Evolutionary conservation across 2,113 vertebrate species (phyloP).

Genomic region (Ivindomyrus marchei): DNA sequence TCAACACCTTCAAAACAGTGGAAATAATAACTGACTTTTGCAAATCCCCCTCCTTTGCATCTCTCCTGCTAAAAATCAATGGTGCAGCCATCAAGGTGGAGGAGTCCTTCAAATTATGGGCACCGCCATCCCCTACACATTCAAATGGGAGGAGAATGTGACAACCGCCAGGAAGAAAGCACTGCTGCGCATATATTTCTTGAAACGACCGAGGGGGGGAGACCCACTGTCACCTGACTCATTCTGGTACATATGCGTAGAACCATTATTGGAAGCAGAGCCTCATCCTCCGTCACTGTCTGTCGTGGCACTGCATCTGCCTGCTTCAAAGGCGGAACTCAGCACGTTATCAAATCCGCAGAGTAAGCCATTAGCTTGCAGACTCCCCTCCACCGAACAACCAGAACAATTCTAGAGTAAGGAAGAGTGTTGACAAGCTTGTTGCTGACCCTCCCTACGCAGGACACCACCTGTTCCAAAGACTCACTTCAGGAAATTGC

Average conservation of each 20-base stretch:
- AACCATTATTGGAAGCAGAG: not conserved
- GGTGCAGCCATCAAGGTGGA: not conserved
- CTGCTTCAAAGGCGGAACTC: not conserved
- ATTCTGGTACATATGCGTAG: not conserved
- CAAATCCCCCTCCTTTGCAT: not conserved
- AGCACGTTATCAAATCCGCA: not conserved
- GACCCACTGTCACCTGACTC: not conserved
- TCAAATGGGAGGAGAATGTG: not conserved
- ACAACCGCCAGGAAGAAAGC: not conserved
- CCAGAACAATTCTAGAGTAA: not conserved
- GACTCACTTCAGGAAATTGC: not conserved
- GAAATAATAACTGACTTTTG: constrained; percentile 4
- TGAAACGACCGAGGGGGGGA: not conserved
- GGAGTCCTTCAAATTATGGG: not conserved
- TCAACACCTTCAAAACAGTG: not conserved
- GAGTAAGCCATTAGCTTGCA: not conserved
- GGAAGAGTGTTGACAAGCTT: not conserved
- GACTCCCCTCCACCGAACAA: not conserved
- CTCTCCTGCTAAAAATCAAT: constrained; percentile 2
- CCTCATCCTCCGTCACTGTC: not conserved
- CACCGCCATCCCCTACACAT: not conserved
- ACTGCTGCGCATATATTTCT: not conserved
- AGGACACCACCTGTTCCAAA: not conserved
- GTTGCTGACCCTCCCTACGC: not conserved
- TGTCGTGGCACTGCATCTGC: not conserved